These are phyloP conservation scores for Eleutherodactylus coqui DNA, from an alignment of 2,797 vertebrate species.

Conservation along the genomic window DNA sequence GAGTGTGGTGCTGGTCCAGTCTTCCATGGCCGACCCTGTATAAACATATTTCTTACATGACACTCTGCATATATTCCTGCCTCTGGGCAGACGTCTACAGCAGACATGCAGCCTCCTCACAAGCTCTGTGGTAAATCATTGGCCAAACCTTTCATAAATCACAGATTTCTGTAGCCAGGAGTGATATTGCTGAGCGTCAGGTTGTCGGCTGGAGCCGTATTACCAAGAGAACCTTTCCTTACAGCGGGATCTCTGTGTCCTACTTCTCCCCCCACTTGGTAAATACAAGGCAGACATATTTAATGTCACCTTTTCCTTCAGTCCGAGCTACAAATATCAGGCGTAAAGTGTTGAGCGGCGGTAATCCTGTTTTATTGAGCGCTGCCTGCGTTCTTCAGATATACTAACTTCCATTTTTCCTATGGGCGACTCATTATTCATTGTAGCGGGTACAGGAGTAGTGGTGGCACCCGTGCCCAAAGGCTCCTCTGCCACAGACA, in stretches of 20 bases:
- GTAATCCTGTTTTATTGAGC: background rate
- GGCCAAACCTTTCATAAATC: background rate
- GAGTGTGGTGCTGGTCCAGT: too few relatives aligned
- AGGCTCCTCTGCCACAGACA: too few relatives aligned
- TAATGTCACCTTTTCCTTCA: constrained; percentile 52
- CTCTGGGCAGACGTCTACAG: too few relatives aligned
- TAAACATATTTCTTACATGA: too few relatives aligned
- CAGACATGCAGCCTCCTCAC: too few relatives aligned
- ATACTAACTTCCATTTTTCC: background rate
- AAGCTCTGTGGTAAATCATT: background rate
- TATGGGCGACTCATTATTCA: too few relatives aligned
- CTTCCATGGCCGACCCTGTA: too few relatives aligned
- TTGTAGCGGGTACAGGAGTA: too few relatives aligned
- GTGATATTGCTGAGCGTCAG: constrained; percentile 11
- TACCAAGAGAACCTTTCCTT: constrained; percentile 40
- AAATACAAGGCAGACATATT: constrained; percentile 48
- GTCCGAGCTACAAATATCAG: constrained; percentile 52
- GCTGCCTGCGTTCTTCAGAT: background rate
- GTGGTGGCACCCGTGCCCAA: too few relatives aligned
- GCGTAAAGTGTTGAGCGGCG: background rate
- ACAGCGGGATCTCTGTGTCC: constrained; percentile 26
- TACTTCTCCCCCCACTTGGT: constrained; percentile 45
- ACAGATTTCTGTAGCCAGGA: constrained; percentile 1
- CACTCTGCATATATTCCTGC: too few relatives aligned
- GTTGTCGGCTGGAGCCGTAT: constrained; percentile 41